These are phyloP conservation scores for Pampus argenteus DNA, from an alignment of 2,797 vertebrate species.

Conservation along the genomic window DNA sequence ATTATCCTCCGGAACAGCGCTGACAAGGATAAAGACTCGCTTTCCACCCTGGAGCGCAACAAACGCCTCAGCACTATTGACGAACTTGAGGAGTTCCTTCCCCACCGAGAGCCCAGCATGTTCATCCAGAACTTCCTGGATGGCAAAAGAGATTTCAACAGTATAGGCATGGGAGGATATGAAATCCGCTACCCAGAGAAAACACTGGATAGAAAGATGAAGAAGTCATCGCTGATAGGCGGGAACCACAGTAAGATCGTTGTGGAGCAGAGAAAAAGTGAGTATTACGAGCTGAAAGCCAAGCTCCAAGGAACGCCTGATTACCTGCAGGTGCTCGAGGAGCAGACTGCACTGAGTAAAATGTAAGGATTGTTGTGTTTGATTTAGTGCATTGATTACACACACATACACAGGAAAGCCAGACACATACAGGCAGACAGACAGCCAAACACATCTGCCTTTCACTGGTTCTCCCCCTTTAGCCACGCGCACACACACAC, in stretches of 20 bases:
- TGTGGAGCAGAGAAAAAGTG: constrained; percentile 97
- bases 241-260: constrained; percentile 98
- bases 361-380: constrained; percentile 87
- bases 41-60: constrained; percentile 91
- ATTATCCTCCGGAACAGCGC: constrained; percentile 90
- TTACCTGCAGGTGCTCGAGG: constrained; percentile 99
- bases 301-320: constrained; percentile 98
- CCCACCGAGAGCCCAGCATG: constrained; percentile 94
- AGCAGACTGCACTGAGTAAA: constrained; percentile 99
- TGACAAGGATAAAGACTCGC: constrained; percentile 94
- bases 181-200: constrained; percentile 98
- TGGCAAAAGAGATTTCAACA: constrained; percentile 97
- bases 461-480: constrained; percentile 39
- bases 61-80: constrained; percentile 99
- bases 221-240: constrained; percentile 95
- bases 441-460: constrained; percentile 62
- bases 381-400: constrained; percentile 64
- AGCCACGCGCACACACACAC: constrained; percentile 6
- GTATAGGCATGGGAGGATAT: constrained; percentile 97
- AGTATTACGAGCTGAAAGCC: constrained; percentile 99
- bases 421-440: constrained; percentile 55
- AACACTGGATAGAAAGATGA: constrained; percentile 94
- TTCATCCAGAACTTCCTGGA: constrained; percentile 98
- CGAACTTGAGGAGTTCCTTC: constrained; percentile 96
- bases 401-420: constrained; percentile 39